Percentiles rank a stretch among this genome's conserved stretches.
Conservation (phyloP, 1,140 invertebrate species). For the Zaprionus inermis region DNA sequence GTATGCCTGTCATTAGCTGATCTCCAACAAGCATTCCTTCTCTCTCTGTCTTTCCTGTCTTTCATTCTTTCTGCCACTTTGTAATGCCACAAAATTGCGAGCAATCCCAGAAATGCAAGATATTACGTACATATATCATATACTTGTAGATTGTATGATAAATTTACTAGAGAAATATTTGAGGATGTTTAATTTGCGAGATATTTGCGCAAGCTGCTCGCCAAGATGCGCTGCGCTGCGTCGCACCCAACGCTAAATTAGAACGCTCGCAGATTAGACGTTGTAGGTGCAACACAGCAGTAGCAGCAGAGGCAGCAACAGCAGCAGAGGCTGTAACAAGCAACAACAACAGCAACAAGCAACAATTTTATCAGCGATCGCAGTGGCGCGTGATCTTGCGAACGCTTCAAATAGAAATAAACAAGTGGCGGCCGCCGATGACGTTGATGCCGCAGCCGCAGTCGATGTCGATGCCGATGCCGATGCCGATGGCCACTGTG, state of each 20-base stretch:
- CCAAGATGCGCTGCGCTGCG: slow-evolving; percentile 6
- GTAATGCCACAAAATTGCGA: background rate
- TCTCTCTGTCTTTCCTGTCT: background rate
- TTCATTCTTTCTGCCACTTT: background rate
- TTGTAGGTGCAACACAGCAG: background rate
- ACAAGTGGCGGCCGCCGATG: slow-evolving; percentile 55
- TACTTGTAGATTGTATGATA: background rate
- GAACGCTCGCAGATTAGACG: slow-evolving; percentile 38
- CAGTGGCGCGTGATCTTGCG: slow-evolving; percentile 73
- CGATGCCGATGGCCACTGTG: slow-evolving; percentile 11
- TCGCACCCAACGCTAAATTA: slow-evolving; percentile 35
- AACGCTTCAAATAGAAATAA: slow-evolving; percentile 66
- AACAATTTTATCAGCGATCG: slow-evolving; percentile 72
- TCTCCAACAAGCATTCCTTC: background rate
- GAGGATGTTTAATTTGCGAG: slow-evolving; percentile 19
- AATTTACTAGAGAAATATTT: slow-evolving; percentile 11
- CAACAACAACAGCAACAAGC: background rate
- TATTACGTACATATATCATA: background rate
- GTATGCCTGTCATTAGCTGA: background rate
- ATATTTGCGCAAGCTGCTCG: slow-evolving; percentile 18
- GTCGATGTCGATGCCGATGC: slow-evolving; percentile 28
- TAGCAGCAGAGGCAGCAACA: background rate
- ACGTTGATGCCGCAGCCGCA: slow-evolving; percentile 54
- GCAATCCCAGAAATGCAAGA: background rate
- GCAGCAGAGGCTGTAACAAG: background rate